A percentile compares a stretch with the other conserved stretches of the same genome.
Evolutionary conservation across 2,797 vertebrate genomes (phyloP).

Genomic region (Eulemur rubriventer): DNA sequence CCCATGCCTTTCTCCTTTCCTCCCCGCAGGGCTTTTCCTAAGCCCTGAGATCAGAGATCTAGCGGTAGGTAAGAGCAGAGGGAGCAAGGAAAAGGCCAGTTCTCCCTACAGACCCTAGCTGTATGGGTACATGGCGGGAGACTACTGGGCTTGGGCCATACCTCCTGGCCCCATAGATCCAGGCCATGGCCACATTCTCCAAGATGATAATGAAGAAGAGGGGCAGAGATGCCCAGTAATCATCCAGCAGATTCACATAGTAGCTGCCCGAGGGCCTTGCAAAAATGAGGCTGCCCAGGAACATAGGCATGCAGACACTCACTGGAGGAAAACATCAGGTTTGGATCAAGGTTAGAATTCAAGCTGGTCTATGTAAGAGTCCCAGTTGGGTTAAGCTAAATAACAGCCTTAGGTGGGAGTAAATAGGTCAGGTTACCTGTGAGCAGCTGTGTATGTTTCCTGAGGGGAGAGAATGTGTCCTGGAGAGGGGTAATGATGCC

Average conservation of each 20-base stretch:
- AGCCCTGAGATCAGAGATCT: not conserved
- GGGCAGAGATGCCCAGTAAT: conserved; percentile 91
- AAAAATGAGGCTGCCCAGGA: conserved; percentile 89
- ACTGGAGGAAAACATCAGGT: conserved; percentile 79
- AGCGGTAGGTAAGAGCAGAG: not conserved
- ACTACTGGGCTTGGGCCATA: conserved; percentile 66
- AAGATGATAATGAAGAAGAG: conserved; percentile 91
- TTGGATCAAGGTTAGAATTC: not conserved
- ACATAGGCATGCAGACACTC: conserved; percentile 85
- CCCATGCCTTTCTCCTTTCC: not conserved
- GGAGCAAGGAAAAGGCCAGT: not conserved
- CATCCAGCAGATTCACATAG: conserved; percentile 92
- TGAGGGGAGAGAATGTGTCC: conserved; percentile 87
- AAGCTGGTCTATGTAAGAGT: not conserved
- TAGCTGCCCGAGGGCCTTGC: conserved; percentile 92
- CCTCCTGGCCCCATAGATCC: conserved; percentile 92
- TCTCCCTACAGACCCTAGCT: not conserved
- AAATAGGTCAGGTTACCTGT: conserved; percentile 76
- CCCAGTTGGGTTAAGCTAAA: not conserved
- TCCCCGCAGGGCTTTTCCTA: not conserved
- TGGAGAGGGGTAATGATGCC: conserved; percentile 90
- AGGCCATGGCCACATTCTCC: conserved; percentile 90
- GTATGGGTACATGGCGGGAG: not conserved
- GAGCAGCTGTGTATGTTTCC: conserved; percentile 86
- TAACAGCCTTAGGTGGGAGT: not conserved